Conservation (phyloP, 2,113 vertebrate genomes). For the Urocynchramus pylzowi region DNA sequence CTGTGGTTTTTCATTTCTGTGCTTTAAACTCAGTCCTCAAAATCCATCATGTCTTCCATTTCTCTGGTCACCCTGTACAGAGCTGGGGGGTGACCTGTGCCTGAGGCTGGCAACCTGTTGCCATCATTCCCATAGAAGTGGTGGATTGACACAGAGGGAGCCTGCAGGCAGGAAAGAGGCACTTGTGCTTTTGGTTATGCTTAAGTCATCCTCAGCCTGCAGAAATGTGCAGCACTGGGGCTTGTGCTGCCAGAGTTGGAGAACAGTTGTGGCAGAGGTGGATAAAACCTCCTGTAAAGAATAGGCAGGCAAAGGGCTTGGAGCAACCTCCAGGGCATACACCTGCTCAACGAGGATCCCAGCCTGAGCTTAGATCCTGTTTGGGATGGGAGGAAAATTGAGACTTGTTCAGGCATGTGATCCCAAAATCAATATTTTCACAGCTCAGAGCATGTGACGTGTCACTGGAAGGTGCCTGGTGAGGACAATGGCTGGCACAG, state of each 20-base stretch:
- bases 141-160: background rate
- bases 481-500: conserved; percentile 39
- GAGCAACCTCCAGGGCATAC: background rate
- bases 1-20: background rate
- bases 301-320: background rate
- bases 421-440: conserved; percentile 51
- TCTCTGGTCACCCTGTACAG: background rate
- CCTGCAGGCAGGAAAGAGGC: background rate
- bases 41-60: background rate
- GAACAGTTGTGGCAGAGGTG: background rate
- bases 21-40: background rate
- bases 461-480: background rate
- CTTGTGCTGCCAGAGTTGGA: background rate
- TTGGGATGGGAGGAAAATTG: conserved; percentile 8
- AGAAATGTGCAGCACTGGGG: background rate
- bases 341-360: background rate
- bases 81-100: rapidly evolving
- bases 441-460: background rate
- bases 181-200: background rate
- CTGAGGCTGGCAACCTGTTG: background rate
- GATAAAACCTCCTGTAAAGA: background rate
- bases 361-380: background rate
- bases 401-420: background rate
- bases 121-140: background rate
- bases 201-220: background rate